These are phyloP conservation scores for Ligdia adustata DNA, from an alignment of 2,888 invertebrate genomes.

Conservation along the genomic window DNA sequence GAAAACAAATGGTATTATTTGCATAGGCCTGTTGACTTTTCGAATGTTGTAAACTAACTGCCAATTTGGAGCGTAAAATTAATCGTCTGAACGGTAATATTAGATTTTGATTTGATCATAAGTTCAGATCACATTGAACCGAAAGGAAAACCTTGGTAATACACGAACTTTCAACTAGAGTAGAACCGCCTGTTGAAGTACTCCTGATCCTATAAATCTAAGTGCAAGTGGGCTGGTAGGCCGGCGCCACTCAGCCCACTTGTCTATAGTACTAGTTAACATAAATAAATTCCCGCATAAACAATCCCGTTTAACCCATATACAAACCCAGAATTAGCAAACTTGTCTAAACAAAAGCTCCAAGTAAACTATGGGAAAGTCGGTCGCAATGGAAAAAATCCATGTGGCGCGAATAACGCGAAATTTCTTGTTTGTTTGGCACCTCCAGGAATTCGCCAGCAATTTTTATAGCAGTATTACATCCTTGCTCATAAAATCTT, in stretches of 20 bases:
- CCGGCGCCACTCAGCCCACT: slow-evolving; percentile 67
- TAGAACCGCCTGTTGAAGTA: slow-evolving; percentile 30
- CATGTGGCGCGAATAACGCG: slow-evolving; percentile 26
- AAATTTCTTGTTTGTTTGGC: slow-evolving; percentile 18
- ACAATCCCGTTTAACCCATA: slow-evolving; percentile 17
- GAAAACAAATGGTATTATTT: slow-evolving; percentile 22
- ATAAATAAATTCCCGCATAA: slow-evolving; percentile 21
- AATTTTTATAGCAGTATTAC: slow-evolving; percentile 6
- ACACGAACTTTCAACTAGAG: slow-evolving; percentile 47
- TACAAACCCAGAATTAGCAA: slow-evolving; percentile 21
- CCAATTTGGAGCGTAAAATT: slow-evolving; percentile 12
- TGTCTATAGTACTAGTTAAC: slow-evolving; percentile 25
- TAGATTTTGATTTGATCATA: too few species aligned
- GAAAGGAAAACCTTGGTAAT: slow-evolving; percentile 46
- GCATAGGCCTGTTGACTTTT: slow-evolving; percentile 13
- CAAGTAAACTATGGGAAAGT: slow-evolving; percentile 25
- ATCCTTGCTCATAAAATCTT: slow-evolving; percentile 7
- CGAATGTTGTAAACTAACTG: slow-evolving; percentile 4
- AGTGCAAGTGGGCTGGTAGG: slow-evolving; percentile 64
- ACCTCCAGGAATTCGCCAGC: slow-evolving; percentile 8
- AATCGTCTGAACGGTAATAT: too few species aligned
- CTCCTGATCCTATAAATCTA: slow-evolving; percentile 59
- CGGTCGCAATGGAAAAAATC: slow-evolving; percentile 24
- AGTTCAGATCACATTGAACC: slow-evolving; percentile 20
- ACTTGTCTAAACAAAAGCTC: slow-evolving; percentile 20